Base-by-base conservation (phyloP, 2,888 invertebrate species). In the Trichogramma evanescens region DNA sequence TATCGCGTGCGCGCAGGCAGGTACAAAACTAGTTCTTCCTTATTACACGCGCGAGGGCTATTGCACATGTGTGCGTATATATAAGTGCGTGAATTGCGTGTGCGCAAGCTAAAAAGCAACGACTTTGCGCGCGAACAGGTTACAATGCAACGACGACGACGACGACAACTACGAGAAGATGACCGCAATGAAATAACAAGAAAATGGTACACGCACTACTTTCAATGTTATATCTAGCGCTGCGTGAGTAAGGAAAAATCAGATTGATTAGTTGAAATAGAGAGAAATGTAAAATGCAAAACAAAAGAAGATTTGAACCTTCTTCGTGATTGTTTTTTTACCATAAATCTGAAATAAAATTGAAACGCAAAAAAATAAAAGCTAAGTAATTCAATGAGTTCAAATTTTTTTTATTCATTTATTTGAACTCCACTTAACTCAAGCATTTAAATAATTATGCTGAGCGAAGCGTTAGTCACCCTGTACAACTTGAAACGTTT, bases 141-240 rank as follows among this genome's bases (percentile, higher is more conserved):
- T 58, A 58, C 56, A 58, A 50, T 56, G 53, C 48, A 44, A 10
- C 38, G 41, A 5, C 9, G 26, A 46, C 45, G n/a, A 59, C 56
- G 45, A 59, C 42, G 53, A 26, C 26, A 26, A 26, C 26, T 26
- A 26, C 26, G 26, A 26, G 26, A 26, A 26, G 26, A 26, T 26
- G 26, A 26, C 26, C 26, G 2, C 26, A 26, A 26, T 26, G 26
- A 26, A 58, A 54, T 38, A 53, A 54, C 54, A 62, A 59, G 56
- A 59, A 62, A 54, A 62, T 53, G 53, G 58, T 56, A 62, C 56
- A 59, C 58, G 53, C 59, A 44, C 56, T 49, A 52, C 58, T 55
- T 56, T 56, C 53, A 39, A 40, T 44, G 5, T 7, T 54, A 9
- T 54, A n/a, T 46, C 26, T n/a, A n/a, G 40, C 46, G 10, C 26